A percentile compares a stretch with the other conserved stretches of the same genome.
Evolutionary conservation across 2,888 invertebrate genomes (phyloP).

Genomic region (Bugula neritina): DNA sequence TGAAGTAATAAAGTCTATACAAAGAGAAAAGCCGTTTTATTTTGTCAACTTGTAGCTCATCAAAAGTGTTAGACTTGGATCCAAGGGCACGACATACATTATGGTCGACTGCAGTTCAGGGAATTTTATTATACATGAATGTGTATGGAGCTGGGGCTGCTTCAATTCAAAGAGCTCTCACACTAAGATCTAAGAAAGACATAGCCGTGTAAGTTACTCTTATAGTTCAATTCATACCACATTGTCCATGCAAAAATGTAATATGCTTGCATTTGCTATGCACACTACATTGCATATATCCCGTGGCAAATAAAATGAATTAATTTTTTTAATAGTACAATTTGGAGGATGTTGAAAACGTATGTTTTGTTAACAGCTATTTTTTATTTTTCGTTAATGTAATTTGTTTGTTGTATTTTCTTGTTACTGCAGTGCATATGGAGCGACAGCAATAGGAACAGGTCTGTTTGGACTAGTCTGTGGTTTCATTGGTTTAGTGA

Average conservation of each 20-base stretch:
- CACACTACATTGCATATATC: too few relatives aligned
- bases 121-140: background rate
- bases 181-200: background rate
- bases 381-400: background rate
- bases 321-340: too few relatives aligned
- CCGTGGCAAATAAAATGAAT: too few relatives aligned
- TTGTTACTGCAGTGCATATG: background rate
- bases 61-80: background rate
- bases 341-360: too few relatives aligned
- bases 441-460: background rate
- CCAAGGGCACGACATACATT: slow-evolving; percentile 2
- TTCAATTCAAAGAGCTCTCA: background rate
- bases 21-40: too few relatives aligned
- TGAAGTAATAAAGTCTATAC: too few relatives aligned
- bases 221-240: too few relatives aligned
- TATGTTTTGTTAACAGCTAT: too few relatives aligned
- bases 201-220: background rate
- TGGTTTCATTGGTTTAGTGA: slow-evolving; percentile 77
- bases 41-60: background rate
- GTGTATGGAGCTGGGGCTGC: background rate
- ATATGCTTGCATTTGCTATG: too few relatives aligned
- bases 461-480: slow-evolving; percentile 53
- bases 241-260: too few relatives aligned
- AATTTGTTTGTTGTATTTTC: too few relatives aligned
- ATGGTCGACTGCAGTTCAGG: background rate